These are phyloP conservation scores for Daktulosphaira vitifoliae DNA, from an alignment of 1,140 invertebrate species.

Conservation along the genomic window DNA sequence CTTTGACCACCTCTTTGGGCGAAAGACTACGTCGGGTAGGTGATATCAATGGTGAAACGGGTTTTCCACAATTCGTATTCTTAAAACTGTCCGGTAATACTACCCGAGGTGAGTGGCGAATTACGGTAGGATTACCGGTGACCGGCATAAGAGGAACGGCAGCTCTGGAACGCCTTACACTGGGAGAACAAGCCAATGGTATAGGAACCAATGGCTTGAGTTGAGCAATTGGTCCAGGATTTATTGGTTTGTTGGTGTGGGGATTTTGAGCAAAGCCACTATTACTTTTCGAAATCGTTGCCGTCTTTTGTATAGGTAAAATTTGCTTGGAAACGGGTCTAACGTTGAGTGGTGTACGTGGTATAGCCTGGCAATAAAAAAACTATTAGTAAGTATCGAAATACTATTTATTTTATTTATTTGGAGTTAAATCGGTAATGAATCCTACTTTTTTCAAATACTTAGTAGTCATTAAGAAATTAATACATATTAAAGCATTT, in stretches of 20 bases:
- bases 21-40: conserved; percentile 27
- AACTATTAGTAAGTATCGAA: too few relatives aligned
- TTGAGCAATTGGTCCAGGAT: neutral
- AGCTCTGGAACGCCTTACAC: neutral
- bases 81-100: conserved; percentile 4
- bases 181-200: neutral
- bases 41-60: conserved; percentile 23
- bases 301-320: neutral
- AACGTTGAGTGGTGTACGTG: conserved; percentile 4
- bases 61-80: neutral
- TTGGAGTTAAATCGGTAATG: too few relatives aligned
- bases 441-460: too few relatives aligned
- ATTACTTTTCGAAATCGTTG: too few relatives aligned
- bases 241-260: neutral
- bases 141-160: neutral
- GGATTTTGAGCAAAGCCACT: neutral
- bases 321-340: conserved; percentile 16
- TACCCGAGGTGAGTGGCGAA: neutral
- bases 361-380: neutral
- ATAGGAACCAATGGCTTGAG: conserved; percentile 20
- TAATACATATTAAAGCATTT: too few relatives aligned
- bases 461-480: too few relatives aligned
- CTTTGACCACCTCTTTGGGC: conserved; percentile 33
- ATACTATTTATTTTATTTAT: too few relatives aligned
- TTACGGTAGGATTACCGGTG: neutral